phyloP scores from a whole-genome alignment of 2,113 vertebrate species.

The Alethe diademata region DNA sequence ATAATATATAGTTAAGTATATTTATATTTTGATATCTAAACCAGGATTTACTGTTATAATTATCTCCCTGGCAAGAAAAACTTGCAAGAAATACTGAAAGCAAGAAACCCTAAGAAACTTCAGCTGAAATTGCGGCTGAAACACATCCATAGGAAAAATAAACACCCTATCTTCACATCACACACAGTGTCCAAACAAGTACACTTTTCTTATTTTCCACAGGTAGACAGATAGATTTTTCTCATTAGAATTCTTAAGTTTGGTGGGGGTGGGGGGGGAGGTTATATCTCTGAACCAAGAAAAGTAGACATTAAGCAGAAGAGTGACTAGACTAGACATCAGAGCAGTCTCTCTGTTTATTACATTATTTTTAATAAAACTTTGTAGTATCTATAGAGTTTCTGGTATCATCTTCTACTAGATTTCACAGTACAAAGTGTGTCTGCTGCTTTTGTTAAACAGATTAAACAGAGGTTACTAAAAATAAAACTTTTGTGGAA shows the following conservation, averaged over 20 bases:
- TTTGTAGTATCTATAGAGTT: background rate
- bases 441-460: background rate
- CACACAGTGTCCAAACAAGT: background rate
- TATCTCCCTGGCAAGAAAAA: background rate
- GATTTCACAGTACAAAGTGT: background rate
- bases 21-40: background rate
- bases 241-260: background rate
- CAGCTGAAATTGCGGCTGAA: background rate
- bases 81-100: background rate
- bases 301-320: background rate
- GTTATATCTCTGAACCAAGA: background rate
- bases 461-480: background rate
- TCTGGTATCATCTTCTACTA: background rate
- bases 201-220: background rate
- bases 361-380: background rate
- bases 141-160: background rate
- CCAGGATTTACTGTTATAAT: background rate
- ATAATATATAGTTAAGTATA: background rate
- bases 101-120: background rate
- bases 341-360: background rate
- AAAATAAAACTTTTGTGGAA: background rate
- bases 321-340: background rate
- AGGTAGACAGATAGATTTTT: background rate
- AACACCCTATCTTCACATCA: background rate
- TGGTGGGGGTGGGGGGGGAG: rapidly evolving